A percentile compares a stretch with the other conserved stretches of the same genome.
Conservation (phyloP, 2,113 vertebrate species). For the Etheostoma cragini region DNA sequence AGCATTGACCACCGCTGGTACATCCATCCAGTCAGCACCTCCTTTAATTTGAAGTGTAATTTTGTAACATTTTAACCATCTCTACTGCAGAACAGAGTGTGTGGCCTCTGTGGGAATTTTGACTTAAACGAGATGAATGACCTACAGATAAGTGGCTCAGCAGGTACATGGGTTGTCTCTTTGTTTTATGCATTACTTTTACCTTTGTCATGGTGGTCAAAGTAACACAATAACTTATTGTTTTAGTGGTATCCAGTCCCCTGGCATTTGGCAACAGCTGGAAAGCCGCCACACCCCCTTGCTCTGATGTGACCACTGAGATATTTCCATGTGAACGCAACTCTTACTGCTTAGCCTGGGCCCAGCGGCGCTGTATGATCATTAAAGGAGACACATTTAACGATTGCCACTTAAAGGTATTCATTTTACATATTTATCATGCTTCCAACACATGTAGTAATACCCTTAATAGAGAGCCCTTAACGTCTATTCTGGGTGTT, state of each 20-base stretch:
- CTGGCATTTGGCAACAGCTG: constrained; percentile 89
- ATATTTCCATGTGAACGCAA: constrained; percentile 86
- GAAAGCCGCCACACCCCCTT: constrained; percentile 82
- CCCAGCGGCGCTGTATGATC: constrained; percentile 86
- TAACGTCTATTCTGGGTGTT: background rate
- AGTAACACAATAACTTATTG: background rate
- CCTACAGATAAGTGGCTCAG: constrained; percentile 79
- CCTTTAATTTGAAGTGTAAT: background rate
- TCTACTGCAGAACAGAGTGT: constrained; percentile 81
- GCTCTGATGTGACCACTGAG: constrained; percentile 83
- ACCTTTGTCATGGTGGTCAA: background rate
- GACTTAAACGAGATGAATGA: constrained; percentile 88
- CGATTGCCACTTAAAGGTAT: constrained; percentile 86
- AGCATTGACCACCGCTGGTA: background rate
- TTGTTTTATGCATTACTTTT: background rate
- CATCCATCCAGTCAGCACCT: background rate
- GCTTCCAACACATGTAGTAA: background rate
- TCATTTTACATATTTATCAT: background rate
- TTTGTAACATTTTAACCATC: background rate
- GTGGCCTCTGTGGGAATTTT: constrained; percentile 91
- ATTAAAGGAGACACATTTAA: constrained; percentile 82
- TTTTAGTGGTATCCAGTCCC: constrained; percentile 61
- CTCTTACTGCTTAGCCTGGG: constrained; percentile 88
- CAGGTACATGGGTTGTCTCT: constrained; percentile 8
- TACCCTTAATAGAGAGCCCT: background rate